Base-by-base conservation (phyloP, 2,113 vertebrate species). In the Melierax canorus region DNA sequence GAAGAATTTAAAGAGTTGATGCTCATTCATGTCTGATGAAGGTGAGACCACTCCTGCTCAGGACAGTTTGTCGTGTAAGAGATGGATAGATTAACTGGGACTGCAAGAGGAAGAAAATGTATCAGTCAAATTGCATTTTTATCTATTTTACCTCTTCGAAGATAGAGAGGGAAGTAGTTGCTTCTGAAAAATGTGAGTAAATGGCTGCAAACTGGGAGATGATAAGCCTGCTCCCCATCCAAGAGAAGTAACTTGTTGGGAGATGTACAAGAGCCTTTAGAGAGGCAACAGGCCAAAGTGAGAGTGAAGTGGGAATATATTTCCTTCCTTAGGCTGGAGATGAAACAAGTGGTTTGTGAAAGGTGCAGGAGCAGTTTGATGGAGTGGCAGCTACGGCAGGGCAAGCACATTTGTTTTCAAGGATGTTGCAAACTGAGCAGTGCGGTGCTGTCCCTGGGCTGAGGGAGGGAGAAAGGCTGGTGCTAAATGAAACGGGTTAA, bases 361-460 rank as follows among this genome's bases (percentile, higher is more conserved):
- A 76, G 41, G 13, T 18, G 11, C 23, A 34, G 58, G 43, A 84
- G 63, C 23, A 10, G 11, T 32, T 5, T 55, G 29, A 15, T 34
- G 20, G 24, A 39, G 18, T 10, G 15, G n/a, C 62, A 69, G 15
- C 20, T 11, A 67, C 12, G 12, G 13, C 36, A 53, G 32, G 53
- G 79, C 19, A 45, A 45, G 76, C 14, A 27, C 1, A 1, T 17
- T 74, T 48, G 3, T 36, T 34, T 58, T 71, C 39, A 39, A 75
- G 36, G 34, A 7, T 39, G 23, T 29, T 56, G 36, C 22, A 43
- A n/a, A 15, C 39, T 6, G 19, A 51, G 75, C 24, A 32, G 29
- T 55, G 59, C 0, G 0, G 6, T 51, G 18, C 24, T 39, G 30
- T 46, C 60, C 7, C 16, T 60, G 41, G 36, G 29, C 38, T 2